Conservation (phyloP, 2,888 invertebrate species). For the Eristalis tenax region DNA sequence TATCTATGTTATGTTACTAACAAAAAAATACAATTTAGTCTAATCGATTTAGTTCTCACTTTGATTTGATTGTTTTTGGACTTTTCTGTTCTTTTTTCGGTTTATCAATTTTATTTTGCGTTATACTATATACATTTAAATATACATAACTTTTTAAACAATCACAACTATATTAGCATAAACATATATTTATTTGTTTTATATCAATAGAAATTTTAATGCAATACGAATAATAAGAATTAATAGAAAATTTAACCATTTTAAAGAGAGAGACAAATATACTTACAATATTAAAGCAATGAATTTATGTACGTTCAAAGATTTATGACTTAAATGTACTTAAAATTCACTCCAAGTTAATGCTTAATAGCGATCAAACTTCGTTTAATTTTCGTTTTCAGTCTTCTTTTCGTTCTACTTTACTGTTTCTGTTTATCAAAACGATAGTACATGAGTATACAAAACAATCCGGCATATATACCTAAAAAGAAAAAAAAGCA, state of each 20-base stretch:
- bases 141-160: conserved; percentile 59
- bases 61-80: conserved; percentile 56
- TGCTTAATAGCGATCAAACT: conserved; percentile 50
- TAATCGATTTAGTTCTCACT: conserved; percentile 49
- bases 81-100: conserved; percentile 13
- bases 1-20: conserved; percentile 64
- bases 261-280: conserved; percentile 15
- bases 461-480: conserved; percentile 66
- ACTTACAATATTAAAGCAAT: conserved; percentile 1
- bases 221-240: conserved; percentile 56
- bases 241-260: conserved; percentile 66
- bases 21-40: conserved; percentile 46
- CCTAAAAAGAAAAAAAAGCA: background rate
- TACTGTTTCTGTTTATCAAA: conserved; percentile 56
- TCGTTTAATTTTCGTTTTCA: conserved; percentile 44
- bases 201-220: conserved; percentile 52
- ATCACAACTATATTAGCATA: conserved; percentile 56
- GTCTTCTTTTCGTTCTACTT: background rate
- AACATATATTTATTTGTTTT: conserved; percentile 57
- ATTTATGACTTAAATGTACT: background rate
- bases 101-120: conserved; percentile 37
- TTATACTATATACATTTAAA: conserved; percentile 72
- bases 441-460: conserved; percentile 41
- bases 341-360: conserved; percentile 10
- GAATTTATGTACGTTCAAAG: background rate